Percentiles rank a stretch among this genome's conserved stretches.
These are phyloP conservation scores for Morus bassanus DNA, from an alignment of 2,797 vertebrate species.

Conservation along the genomic window DNA sequence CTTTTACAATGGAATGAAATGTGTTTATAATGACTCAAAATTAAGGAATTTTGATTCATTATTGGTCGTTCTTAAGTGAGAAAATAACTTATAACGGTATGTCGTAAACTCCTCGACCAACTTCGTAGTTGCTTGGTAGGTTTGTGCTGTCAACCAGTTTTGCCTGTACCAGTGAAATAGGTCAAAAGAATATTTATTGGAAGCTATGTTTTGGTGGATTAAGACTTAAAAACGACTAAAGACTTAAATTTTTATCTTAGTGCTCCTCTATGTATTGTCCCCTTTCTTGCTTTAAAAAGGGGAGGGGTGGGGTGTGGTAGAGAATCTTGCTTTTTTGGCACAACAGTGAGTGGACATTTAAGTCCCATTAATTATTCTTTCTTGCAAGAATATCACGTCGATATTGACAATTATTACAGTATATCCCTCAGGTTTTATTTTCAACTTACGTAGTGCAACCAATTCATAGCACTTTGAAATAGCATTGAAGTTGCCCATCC, in stretches of 20 bases:
- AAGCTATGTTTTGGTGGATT: neutral
- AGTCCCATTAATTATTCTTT: neutral
- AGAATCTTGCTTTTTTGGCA: neutral
- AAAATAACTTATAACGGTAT: neutral
- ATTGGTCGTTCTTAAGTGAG: neutral
- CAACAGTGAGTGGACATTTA: neutral
- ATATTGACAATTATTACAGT: neutral
- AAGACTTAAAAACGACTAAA: too few relatives aligned
- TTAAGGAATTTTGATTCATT: neutral
- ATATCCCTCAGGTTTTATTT: neutral
- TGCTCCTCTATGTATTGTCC: neutral
- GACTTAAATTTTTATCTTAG: neutral
- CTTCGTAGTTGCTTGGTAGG: neutral
- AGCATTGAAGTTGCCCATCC: neutral
- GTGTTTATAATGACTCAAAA: neutral
- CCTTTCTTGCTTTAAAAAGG: neutral
- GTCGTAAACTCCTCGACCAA: neutral
- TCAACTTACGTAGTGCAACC: neutral
- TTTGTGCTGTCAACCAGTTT: neutral
- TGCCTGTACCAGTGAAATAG: neutral
- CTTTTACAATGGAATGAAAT: neutral
- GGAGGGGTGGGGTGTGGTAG: neutral
- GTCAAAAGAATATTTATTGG: neutral
- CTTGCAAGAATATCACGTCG: neutral
- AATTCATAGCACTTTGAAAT: neutral